Base-by-base conservation (phyloP, 2,888 invertebrate genomes). In the Cheilosia urbana region DNA sequence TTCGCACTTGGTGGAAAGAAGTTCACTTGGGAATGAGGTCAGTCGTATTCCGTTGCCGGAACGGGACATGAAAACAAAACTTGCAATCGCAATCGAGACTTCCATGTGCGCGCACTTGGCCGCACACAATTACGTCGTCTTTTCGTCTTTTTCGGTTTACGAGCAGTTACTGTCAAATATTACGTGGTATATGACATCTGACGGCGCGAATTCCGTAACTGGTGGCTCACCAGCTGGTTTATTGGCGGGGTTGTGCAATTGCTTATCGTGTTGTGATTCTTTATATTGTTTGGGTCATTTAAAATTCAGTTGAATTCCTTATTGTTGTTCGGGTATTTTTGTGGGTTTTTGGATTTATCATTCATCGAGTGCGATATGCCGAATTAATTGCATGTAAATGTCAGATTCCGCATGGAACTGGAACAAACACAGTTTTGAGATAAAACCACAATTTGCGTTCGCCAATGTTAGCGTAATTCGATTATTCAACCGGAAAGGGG, bases 141-240 rank as follows among this genome's bases (percentile, higher is more conserved):
- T 21, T 57, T 21, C 62, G 30, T 40, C 45, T 51, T 21, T 57
- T 40, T 27, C 19, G 27, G 1, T 17, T 37, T 65, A 34, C 30
- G 42, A 6, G 40, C 9, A 49, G 62, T 51, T 37, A 27, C 51
- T 58, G 65, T 13, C 65, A 75, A 66, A 51, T 58, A 75, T 75
- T 66, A 75, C 75, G 75, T 75, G 65, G 66, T 49, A 58, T 65
- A 45, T 55, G 73, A 57, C 73, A 57, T 49, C 75, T 75, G 75
- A 75, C 57, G 5, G 49, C 2, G 66, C 57, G 45, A 75, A 75
- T 66, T 65, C 49, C 75, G 7, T n/a, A 27, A n/a, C 0, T 7
- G 11, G 19, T 37, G 42, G 42, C 34, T n/a, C 58, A 58, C 58
- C 71, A 71, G 58, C 71, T 71, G 71, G 69, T 6, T 27, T n/a